Conservation (phyloP, 1,140 invertebrate species). For the Hylaeus volcanicus region DNA sequence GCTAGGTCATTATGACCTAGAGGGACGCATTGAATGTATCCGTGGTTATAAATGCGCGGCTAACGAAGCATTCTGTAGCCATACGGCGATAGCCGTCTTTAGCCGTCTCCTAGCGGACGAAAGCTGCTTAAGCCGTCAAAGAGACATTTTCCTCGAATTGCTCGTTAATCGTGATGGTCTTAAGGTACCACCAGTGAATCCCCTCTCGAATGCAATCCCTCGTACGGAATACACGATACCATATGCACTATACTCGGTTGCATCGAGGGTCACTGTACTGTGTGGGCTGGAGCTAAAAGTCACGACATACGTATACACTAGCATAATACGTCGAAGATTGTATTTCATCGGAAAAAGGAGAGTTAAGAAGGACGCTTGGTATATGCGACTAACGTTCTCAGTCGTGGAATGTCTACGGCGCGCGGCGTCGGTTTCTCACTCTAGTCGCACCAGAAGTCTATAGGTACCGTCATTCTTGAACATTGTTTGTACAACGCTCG, state of each 20-base stretch:
- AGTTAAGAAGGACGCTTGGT: constrained; percentile 35
- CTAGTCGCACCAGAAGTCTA: background rate
- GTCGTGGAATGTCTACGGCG: constrained; percentile 25
- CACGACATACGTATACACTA: constrained; percentile 49
- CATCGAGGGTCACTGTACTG: constrained; percentile 62
- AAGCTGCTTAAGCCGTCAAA: constrained; percentile 48
- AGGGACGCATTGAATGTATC: background rate
- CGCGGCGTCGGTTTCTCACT: constrained; percentile 21
- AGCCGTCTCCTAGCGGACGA: background rate
- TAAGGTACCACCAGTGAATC: constrained; percentile 32
- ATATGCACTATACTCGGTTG: constrained; percentile 53
- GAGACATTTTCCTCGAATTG: constrained; percentile 59
- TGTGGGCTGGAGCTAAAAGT: constrained; percentile 61
- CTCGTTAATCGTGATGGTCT: constrained; percentile 61
- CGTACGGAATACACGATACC: constrained; percentile 55
- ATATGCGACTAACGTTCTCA: constrained; percentile 29
- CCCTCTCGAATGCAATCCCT: constrained; percentile 41
- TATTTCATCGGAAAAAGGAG: constrained; percentile 58
- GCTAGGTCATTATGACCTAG: background rate
- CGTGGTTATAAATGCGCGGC: constrained; percentile 10
- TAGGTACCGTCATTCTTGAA: constrained; percentile 20
- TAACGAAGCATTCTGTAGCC: constrained; percentile 28
- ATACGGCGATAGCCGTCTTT: background rate
- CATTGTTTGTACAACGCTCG: background rate
- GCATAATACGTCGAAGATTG: constrained; percentile 53